phyloP scores from a whole-genome alignment of 2,113 vertebrate species.

The Ptyas mucosa region DNA sequence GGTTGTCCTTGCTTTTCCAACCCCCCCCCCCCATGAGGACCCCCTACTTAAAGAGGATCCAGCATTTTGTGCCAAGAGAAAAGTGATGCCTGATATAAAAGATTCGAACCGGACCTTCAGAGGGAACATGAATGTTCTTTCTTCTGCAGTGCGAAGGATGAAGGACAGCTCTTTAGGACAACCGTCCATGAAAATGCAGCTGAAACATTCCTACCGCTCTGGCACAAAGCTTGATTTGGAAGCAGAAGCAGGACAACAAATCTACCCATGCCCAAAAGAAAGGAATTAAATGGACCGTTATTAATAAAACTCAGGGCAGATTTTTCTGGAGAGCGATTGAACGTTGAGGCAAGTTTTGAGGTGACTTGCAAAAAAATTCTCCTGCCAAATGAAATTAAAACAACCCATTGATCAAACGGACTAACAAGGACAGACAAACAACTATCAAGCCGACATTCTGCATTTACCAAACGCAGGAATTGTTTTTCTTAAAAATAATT shows the following conservation, averaged over 20 bases:
- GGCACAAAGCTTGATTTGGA: background rate
- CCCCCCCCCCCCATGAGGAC: background rate
- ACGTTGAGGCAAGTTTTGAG: background rate
- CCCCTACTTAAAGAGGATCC: background rate
- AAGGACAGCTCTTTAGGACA: background rate
- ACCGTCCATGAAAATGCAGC: background rate
- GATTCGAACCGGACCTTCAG: background rate
- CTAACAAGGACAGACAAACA: background rate
- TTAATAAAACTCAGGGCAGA: background rate
- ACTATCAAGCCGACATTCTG: background rate
- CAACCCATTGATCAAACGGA: background rate
- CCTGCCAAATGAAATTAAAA: background rate
- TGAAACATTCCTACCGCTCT: background rate
- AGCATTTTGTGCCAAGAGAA: background rate
- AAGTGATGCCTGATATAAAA: background rate
- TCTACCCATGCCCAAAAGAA: background rate
- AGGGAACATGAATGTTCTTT: accelerated
- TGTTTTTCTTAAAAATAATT: background rate
- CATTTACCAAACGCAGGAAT: background rate
- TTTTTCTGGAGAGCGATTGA: background rate
- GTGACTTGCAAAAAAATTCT: background rate
- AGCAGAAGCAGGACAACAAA: background rate
- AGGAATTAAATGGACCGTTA: background rate
- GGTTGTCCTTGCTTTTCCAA: background rate
- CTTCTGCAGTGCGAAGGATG: accelerated